A percentile compares a stretch with the other conserved stretches of the same genome.
These are phyloP conservation scores for Haliclona indistincta DNA, from an alignment of 37 sponge, comb jelly and placozoan species.

Conservation along the genomic window DNA sequence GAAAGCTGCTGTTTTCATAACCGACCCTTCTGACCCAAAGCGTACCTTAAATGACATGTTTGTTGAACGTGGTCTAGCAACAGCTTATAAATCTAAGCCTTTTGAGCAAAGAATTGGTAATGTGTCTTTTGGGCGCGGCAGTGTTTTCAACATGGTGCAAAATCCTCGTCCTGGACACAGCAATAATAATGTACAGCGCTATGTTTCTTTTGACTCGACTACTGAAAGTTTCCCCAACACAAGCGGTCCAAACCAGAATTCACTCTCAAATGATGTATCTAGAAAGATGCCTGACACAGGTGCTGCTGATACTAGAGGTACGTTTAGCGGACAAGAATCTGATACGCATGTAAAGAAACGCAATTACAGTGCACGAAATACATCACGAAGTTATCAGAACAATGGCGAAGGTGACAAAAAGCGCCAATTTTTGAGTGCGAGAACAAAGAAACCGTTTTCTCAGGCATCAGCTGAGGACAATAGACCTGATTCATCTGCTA, in stretches of 20 bases:
- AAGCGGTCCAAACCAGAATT: no score
- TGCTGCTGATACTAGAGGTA: background rate
- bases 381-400: background rate
- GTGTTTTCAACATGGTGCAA: background rate
- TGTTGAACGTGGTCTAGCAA: constrained; percentile 28
- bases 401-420: background rate
- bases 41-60: constrained; percentile 7
- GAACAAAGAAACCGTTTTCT: no score
- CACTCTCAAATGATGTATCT: background rate
- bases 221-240: no score
- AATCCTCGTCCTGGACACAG: background rate
- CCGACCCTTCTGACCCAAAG: constrained; percentile 28
- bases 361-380: background rate
- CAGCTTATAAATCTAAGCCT: background rate
- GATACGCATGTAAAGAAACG: background rate
- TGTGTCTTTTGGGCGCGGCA: background rate
- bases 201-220: no score
- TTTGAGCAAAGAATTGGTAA: background rate
- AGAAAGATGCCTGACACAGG: background rate
- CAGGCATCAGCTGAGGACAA: background rate
- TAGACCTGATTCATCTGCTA: background rate
- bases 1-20: constrained; percentile 4
- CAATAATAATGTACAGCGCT: no score
- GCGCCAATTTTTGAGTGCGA: background rate
- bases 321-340: background rate